These are phyloP conservation scores for Glossophaga mutica DNA, from an alignment of 2,797 vertebrate genomes.

Conservation along the genomic window DNA sequence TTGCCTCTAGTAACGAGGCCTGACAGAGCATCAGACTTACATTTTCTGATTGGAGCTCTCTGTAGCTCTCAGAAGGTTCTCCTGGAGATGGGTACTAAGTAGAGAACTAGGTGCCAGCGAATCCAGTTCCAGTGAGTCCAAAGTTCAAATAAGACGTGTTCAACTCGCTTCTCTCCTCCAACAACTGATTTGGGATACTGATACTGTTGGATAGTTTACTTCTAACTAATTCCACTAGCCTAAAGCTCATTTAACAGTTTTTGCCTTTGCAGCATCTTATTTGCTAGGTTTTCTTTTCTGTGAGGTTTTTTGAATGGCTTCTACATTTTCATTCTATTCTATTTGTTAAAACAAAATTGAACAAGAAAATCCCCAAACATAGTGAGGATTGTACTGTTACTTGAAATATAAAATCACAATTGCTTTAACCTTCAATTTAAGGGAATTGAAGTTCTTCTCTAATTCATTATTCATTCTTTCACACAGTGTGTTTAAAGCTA, in stretches of 20 bases:
- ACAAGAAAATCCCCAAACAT: neutral
- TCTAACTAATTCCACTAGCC: neutral
- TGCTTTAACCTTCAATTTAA: neutral
- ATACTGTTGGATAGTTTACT: neutral
- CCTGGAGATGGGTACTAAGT: neutral
- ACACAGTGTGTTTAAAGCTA: neutral
- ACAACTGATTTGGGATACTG: neutral
- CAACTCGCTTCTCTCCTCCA: neutral
- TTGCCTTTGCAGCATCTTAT: neutral
- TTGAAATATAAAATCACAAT: conserved; percentile 1
- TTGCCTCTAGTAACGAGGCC: neutral
- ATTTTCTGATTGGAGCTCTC: neutral
- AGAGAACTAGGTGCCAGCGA: neutral
- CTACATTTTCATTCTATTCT: neutral
- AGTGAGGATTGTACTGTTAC: neutral
- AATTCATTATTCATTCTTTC: neutral
- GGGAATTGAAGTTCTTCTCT: neutral
- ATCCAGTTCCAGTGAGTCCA: neutral
- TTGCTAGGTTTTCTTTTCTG: neutral
- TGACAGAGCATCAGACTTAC: neutral
- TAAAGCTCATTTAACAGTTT: neutral
- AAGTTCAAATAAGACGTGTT: neutral
- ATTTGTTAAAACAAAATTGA: neutral
- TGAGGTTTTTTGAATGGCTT: neutral
- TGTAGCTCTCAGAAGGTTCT: neutral